Base-by-base conservation (phyloP, 2,113 vertebrate genomes). In the Odontesthes bonariensis region DNA sequence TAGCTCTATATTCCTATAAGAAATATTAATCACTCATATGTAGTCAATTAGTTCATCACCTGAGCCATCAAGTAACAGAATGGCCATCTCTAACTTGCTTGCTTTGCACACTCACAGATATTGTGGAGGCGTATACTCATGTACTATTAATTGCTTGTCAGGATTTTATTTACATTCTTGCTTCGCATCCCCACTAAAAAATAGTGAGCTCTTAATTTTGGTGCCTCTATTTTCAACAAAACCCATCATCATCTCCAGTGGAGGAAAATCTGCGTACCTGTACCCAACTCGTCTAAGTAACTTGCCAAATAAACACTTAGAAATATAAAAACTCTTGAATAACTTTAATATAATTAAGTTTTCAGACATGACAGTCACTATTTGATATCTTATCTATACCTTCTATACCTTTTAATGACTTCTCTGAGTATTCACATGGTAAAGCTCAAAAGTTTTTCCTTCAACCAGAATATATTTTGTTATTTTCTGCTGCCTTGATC, bases 141-240 rank as follows among this genome's bases (percentile, higher is more conserved):
- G 23, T 58, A 22, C 55, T 42, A 42, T 35, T 60, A 27, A 60
- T 72, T 10, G 55, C 4, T 40, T 51, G 13, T 22, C 33, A 44
- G 63, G 1, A 59, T 59, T 67, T 55, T 38, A 3, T 54, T 68
- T 35, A 52, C 14, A 40, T 17, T n/a, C 35, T 12, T 56, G 2
- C 55, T 75, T 73, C 49, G 38, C 3, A 69, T 47, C 32, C 27
- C 22, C 58, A 44, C 44, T 68, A 42, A 44, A 69, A 46, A 65
- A 66, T 27, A 22, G 11, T 16, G 8, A 46, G 0, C 5, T 77
- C 11, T 38, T 14, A 49, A 38, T 52, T 2, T n/a, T 52, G 40
- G 13, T 55, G 17, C 40, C 44, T 56, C 56, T 10, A 52, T 32
- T 62, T 9, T 22, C 60, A 40, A 56, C 23, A 32, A 49, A 16